Evolutionary conservation across 1,140 invertebrate genomes (phyloP).

Genomic region (Drosophila cardini): DNA sequence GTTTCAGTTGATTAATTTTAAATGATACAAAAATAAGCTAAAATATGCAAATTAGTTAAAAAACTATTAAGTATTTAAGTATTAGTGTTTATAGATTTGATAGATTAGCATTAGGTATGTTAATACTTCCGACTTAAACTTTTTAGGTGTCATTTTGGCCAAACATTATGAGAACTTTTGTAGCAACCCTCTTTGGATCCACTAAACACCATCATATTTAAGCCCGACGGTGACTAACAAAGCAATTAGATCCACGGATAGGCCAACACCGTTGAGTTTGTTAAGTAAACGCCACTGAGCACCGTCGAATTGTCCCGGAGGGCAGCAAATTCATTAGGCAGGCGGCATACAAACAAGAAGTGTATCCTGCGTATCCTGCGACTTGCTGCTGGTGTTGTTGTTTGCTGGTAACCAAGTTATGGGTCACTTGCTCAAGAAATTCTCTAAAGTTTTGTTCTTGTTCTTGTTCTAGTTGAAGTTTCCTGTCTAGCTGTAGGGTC

Average conservation of each 20-base stretch:
- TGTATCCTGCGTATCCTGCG: slow-evolving; percentile 26
- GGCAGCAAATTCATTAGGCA: slow-evolving; percentile 76
- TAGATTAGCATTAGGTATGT: too few species aligned
- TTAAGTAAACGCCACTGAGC: slow-evolving; percentile 45
- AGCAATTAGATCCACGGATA: slow-evolving; percentile 77
- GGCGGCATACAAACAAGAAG: slow-evolving; percentile 20
- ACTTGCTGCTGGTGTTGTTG: slow-evolving; percentile 26
- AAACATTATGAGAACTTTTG: background rate
- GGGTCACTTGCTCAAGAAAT: slow-evolving; percentile 72
- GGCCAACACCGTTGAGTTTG: slow-evolving; percentile 53
- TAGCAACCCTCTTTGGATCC: slow-evolving; percentile 25
- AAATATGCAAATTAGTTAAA: too few species aligned
- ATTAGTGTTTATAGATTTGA: too few species aligned
- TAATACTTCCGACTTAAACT: too few species aligned
- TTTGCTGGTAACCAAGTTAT: slow-evolving; percentile 60
- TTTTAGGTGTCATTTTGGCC: too few species aligned
- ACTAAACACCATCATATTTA: slow-evolving; percentile 67
- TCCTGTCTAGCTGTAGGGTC: slow-evolving; percentile 33
- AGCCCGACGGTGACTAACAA: slow-evolving; percentile 72
- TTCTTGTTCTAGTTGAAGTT: slow-evolving; percentile 42
- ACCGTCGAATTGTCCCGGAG: slow-evolving; percentile 9
- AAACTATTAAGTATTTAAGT: too few species aligned
- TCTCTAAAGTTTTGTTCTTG: slow-evolving; percentile 66
- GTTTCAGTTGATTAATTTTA: too few species aligned
- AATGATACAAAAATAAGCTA: too few species aligned